These are phyloP conservation scores for Leptinotarsa texana DNA, from an alignment of 1,140 invertebrate species.

Conservation along the genomic window DNA sequence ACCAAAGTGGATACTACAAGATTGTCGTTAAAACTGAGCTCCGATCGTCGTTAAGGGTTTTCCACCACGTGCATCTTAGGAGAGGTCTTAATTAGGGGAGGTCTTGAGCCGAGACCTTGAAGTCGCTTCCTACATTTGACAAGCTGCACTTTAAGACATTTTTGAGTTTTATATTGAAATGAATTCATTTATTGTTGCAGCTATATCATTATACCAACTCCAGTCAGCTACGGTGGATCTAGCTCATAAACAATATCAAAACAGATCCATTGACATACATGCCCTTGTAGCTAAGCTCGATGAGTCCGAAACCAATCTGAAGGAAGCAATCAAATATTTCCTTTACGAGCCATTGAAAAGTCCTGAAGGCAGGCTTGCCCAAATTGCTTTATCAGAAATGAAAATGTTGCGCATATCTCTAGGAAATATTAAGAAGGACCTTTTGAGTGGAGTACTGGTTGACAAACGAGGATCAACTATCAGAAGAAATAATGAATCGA, in stretches of 20 bases:
- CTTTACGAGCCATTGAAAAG: slow-evolving; percentile 71
- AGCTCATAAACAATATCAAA: slow-evolving; percentile 64
- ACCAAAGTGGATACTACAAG: no score
- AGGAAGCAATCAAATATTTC: slow-evolving; percentile 67
- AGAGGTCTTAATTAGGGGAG: no score
- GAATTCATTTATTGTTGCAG: slow-evolving; percentile 54
- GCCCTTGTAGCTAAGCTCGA: slow-evolving; percentile 55
- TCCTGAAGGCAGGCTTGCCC: slow-evolving; percentile 72
- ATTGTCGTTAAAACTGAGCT: no score
- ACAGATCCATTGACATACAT: slow-evolving; percentile 59
- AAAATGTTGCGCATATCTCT: slow-evolving; percentile 58
- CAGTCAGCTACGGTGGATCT: slow-evolving; percentile 69
- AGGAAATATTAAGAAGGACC: slow-evolving; percentile 36
- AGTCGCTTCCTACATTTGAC: no score
- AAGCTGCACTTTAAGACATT: no score
- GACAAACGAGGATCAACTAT: no score
- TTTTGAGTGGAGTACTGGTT: no score
- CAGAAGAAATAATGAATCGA: no score
- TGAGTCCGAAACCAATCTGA: slow-evolving; percentile 62
- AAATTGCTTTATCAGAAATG: slow-evolving; percentile 67
- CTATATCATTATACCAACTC: slow-evolving; percentile 74
- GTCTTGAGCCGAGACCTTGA: no score
- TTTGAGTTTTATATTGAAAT: no score
- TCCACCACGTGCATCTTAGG: no score
- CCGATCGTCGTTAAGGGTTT: no score